A percentile compares a stretch with the other conserved stretches of the same genome.
phyloP scores from a whole-genome alignment of 1,140 invertebrate genomes.

The Drosophila prosaltans region DNA sequence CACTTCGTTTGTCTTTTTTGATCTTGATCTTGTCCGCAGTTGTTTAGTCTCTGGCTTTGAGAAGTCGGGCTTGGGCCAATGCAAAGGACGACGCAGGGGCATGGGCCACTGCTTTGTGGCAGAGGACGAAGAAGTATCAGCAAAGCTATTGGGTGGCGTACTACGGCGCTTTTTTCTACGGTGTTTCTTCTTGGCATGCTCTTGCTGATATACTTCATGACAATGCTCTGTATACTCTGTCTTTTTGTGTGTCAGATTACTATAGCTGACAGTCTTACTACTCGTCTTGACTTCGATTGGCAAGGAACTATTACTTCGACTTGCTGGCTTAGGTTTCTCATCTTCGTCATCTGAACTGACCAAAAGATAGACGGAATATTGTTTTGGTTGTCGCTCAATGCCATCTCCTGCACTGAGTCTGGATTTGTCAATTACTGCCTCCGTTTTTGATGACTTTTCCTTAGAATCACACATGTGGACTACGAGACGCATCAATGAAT shows the following conservation, averaged over 20 bases:
- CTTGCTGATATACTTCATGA: constrained; percentile 16
- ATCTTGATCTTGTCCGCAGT: neutral
- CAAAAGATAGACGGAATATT: constrained; percentile 55
- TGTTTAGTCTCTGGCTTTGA: constrained; percentile 8
- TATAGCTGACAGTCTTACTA: neutral
- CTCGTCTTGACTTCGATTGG: neutral
- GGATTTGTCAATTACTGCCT: neutral
- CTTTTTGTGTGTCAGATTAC: neutral
- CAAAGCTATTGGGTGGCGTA: neutral
- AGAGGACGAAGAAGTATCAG: neutral
- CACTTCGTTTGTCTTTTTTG: neutral
- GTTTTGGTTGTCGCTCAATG: constrained; percentile 21
- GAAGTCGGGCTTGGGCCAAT: constrained; percentile 57
- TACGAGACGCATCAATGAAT: constrained; percentile 48
- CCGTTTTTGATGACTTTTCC: neutral
- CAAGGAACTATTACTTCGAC: neutral
- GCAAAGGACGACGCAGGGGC: constrained; percentile 38
- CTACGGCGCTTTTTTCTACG: constrained; percentile 1
- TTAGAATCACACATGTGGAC: constrained; percentile 28
- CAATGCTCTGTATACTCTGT: neutral
- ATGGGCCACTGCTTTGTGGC: neutral
- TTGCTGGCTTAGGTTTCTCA: neutral
- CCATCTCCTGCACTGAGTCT: constrained; percentile 40
- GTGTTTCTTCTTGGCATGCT: constrained; percentile 13
- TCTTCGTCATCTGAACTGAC: constrained; percentile 53